Percentiles rank a stretch among this genome's conserved stretches.
phyloP scores from a whole-genome alignment of 2,113 vertebrate genomes.

The Capricornis sumatraensis region DNA sequence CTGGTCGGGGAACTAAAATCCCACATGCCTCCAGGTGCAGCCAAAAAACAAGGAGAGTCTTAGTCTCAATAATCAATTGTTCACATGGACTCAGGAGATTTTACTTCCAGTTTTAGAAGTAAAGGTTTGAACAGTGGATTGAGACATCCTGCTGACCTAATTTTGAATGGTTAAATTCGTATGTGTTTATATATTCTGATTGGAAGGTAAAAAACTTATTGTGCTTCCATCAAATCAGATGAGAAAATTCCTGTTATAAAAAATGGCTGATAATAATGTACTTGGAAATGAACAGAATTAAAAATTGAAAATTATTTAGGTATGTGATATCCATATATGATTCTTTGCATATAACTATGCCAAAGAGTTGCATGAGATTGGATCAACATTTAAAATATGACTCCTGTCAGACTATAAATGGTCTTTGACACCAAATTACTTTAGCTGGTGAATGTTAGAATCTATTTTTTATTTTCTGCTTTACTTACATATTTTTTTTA shows the following conservation, averaged over 20 bases:
- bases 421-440: background rate
- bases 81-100: background rate
- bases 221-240: background rate
- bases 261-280: background rate
- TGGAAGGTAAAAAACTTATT: background rate
- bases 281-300: background rate
- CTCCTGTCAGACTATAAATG: background rate
- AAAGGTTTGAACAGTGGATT: background rate
- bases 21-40: background rate
- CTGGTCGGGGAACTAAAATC: background rate
- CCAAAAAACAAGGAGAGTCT: background rate
- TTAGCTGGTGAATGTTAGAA: background rate
- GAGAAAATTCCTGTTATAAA: background rate
- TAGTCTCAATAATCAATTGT: background rate
- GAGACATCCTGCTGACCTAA: background rate
- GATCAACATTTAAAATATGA: background rate
- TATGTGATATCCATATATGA: background rate
- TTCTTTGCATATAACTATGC: background rate
- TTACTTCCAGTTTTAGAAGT: background rate
- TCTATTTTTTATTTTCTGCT: background rate
- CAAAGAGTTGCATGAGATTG: background rate
- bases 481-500: background rate
- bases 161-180: background rate
- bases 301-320: background rate
- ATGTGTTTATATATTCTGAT: background rate